Evolutionary conservation across 2,113 vertebrate genomes (phyloP).

Genomic region (Cynocephalus volans): DNA sequence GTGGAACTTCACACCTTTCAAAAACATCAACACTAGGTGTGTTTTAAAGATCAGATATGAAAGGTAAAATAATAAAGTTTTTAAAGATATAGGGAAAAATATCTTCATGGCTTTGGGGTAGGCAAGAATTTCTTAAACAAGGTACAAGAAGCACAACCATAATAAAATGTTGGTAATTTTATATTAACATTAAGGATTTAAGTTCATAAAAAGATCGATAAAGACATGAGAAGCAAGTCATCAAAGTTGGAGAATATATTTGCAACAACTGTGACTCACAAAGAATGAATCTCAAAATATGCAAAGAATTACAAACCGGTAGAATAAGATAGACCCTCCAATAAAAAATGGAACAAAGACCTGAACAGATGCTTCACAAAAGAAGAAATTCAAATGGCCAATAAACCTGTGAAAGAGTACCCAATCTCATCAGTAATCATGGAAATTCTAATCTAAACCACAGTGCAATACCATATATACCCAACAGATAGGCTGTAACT

Average conservation of each 20-base stretch:
- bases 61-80: neutral
- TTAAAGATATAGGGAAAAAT: neutral
- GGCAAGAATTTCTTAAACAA: neutral
- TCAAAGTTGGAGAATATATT: neutral
- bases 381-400: neutral
- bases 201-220: neutral
- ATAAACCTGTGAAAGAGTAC: neutral
- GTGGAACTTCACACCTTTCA: neutral
- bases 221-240: neutral
- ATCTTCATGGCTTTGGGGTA: neutral
- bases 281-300: neutral
- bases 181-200: neutral
- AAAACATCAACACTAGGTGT: neutral
- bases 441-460: conserved; percentile 35
- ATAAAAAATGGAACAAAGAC: neutral
- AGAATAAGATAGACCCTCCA: neutral
- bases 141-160: neutral
- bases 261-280: neutral
- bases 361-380: neutral
- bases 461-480: neutral
- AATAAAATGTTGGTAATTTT: neutral
- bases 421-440: neutral
- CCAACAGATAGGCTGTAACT: neutral
- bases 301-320: neutral
- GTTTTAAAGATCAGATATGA: neutral